phyloP scores from a whole-genome alignment of 2,797 vertebrate genomes.

The Ibycter americanus region DNA sequence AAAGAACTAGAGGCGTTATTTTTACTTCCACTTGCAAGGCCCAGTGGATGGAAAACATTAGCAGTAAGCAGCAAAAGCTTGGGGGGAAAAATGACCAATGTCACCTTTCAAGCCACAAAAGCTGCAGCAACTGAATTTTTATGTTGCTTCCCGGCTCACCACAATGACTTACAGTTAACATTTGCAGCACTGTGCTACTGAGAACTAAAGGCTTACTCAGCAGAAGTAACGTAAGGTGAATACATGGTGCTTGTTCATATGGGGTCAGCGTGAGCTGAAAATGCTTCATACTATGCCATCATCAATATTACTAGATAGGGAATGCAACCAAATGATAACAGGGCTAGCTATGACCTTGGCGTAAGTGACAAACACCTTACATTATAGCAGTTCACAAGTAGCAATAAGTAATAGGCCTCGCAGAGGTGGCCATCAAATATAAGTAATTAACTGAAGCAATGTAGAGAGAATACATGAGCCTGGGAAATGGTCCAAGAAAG shows the following conservation, averaged over 20 bases:
- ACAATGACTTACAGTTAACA: constrained; percentile 61
- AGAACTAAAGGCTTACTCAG: constrained; percentile 51
- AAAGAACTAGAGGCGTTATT: not conserved
- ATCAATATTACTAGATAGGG: constrained; percentile 34
- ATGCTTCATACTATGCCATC: not conserved
- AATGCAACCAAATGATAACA: constrained; percentile 44
- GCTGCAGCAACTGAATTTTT: constrained; percentile 58
- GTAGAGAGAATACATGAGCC: constrained; percentile 44
- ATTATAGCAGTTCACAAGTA: constrained; percentile 58
- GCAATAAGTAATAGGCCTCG: constrained; percentile 64
- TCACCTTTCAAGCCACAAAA: constrained; percentile 39
- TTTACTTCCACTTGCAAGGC: not conserved
- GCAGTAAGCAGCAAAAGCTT: not conserved
- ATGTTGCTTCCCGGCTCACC: constrained; percentile 28
- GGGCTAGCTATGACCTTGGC: constrained; percentile 63
- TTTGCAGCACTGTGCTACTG: constrained; percentile 1
- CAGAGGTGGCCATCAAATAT: constrained; percentile 70
- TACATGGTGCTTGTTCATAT: not conserved
- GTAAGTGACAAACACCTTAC: constrained; percentile 59
- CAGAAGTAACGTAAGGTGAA: constrained; percentile 12
- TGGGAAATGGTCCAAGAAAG: constrained; percentile 74
- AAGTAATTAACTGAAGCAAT: constrained; percentile 73
- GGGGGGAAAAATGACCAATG: not conserved
- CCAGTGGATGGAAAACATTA: not conserved
- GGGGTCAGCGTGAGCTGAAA: constrained; percentile 2